These are phyloP conservation scores for Thera britannica DNA, from an alignment of 2,888 invertebrate genomes.

Conservation along the genomic window DNA sequence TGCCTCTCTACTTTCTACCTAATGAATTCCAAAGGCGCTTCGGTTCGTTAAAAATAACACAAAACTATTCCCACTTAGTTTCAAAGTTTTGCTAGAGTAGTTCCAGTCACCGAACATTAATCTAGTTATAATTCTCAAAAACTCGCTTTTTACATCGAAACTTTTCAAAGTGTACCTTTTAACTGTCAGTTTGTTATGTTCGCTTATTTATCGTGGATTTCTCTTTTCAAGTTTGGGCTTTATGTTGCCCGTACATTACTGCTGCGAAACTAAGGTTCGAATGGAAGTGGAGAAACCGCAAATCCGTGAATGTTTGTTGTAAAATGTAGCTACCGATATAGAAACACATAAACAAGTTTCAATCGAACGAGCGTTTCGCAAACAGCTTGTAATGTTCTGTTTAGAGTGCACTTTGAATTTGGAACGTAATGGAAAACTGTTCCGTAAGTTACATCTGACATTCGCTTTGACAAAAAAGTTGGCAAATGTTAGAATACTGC, in stretches of 20 bases:
- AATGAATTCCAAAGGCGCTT: conserved; percentile 78
- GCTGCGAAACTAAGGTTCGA: conserved; percentile 44
- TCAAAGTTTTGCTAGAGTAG: conserved; percentile 69
- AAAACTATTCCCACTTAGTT: conserved; percentile 73
- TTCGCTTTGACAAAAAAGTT: conserved; percentile 39
- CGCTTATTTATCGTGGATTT: conserved; percentile 55
- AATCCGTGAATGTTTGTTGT: conserved; percentile 25
- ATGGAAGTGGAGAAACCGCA: conserved; percentile 40
- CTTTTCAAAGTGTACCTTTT: conserved; percentile 59
- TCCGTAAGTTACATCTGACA: conserved; percentile 39
- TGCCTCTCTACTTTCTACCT: conserved; percentile 65
- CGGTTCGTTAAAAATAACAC: conserved; percentile 78
- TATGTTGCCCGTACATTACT: conserved; percentile 51
- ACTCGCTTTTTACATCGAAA: conserved; percentile 59
- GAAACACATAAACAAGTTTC: conserved; percentile 21
- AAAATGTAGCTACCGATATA: conserved; percentile 17
- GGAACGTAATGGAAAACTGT: conserved; percentile 28
- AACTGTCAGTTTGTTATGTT: conserved; percentile 59
- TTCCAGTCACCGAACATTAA: conserved; percentile 79
- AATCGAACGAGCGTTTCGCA: conserved; percentile 14
- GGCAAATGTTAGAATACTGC: not conserved
- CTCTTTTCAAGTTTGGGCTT: conserved; percentile 51
- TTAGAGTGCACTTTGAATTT: conserved; percentile 20
- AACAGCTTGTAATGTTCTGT: conserved; percentile 15
- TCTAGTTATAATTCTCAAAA: conserved; percentile 72